Evolutionary conservation across 2,797 vertebrate genomes (phyloP).

Genomic region (Arctocebus calabarensis): DNA sequence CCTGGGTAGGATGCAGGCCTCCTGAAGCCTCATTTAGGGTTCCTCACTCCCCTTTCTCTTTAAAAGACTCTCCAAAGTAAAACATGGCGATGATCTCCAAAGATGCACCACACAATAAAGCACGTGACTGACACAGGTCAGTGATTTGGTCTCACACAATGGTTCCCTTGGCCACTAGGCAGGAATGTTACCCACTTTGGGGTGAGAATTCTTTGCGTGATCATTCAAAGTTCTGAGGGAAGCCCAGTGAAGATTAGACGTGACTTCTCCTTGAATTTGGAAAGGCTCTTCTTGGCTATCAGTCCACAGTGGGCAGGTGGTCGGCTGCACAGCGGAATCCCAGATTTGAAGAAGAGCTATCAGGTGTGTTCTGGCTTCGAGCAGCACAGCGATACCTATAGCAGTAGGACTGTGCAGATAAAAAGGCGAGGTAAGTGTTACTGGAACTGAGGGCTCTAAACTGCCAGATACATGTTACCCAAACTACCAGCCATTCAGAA

Average conservation of each 20-base stretch:
- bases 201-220: slow-evolving; percentile 8
- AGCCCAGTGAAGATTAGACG: neutral
- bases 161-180: slow-evolving; percentile 64
- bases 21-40: neutral
- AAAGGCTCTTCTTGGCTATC: neutral
- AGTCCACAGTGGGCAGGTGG: slow-evolving; percentile 30
- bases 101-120: slow-evolving; percentile 22
- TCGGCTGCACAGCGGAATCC: slow-evolving; percentile 95
- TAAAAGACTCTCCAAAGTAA: slow-evolving; percentile 37
- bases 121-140: neutral
- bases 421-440: neutral
- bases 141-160: neutral
- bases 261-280: neutral
- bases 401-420: slow-evolving; percentile 93
- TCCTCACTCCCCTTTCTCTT: neutral
- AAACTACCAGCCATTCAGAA: neutral
- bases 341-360: slow-evolving; percentile 97
- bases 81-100: neutral
- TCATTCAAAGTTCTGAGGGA: neutral
- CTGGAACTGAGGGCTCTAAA: neutral
- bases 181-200: neutral
- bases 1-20: neutral
- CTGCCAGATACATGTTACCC: no score
- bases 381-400: slow-evolving; percentile 98
- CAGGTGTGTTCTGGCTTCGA: slow-evolving; percentile 96